Evolutionary conservation across 2,113 vertebrate genomes (phyloP), one percentile per base, ranked within the genome.

Genomic region (Perccottus glenii): DNA sequence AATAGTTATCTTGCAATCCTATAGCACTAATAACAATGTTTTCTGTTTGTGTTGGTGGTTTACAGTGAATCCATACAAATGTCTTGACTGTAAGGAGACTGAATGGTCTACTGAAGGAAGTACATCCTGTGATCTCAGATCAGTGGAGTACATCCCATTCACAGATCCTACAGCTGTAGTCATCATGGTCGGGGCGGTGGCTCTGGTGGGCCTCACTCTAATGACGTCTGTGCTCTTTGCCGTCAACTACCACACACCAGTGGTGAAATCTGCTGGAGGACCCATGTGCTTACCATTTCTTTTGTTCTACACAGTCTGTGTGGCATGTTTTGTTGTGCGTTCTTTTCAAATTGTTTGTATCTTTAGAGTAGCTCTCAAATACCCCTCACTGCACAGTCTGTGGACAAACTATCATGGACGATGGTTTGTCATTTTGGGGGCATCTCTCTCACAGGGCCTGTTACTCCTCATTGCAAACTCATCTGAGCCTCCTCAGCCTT

Each of bases 301-400:
- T 2, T 36, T 95, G 40, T 88, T 94, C 58, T 92, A 92, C 77
- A 85, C 92, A 0, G 3, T 91, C 36, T 96, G 94, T 81, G 82
- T 96, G 0, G 93, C 94, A 0, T 95, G 92, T 47, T 85, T 96
- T 70, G 90, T 90, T 0, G 91, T 95, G 0, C 94, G 90, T 38
- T 93, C 93, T 7, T 95, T 96, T 86, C 96, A 96, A 69, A 90
- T 96, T n/a, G 71, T 96, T 64, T 91, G 91, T 43, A 91, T 96
- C 81, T 97, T 97, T 83, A 97, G 95, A 90, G 91, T 95, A 61
- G 92, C 92, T 0, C 46, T 85, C 7, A 93, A 89, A 53, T 79
- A 89, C 4, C 94, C 94, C 0, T 85, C 57, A 0, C 68, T 93
- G 1, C 74, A 93, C 48, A 85, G 59, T 0, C 87, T 86, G 46